Evolutionary conservation across 2,888 invertebrate species (phyloP).

Genomic region (Iselma pallidipennis): DNA sequence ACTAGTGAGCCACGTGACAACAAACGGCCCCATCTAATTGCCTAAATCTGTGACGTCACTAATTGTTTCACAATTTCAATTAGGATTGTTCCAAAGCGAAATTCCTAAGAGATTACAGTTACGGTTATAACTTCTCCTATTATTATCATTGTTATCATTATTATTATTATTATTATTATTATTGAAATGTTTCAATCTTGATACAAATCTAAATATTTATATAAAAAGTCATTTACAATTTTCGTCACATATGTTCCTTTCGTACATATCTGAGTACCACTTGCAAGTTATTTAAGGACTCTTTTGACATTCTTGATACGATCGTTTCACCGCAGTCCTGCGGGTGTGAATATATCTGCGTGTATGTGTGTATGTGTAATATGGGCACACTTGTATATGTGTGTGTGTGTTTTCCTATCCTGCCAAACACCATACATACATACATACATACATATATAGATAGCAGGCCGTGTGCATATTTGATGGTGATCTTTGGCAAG

Average conservation of each 20-base stretch:
- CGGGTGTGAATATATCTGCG: not conserved
- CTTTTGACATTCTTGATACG: conserved; percentile 27
- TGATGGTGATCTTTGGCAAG: conserved; percentile 55
- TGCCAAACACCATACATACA: conserved; percentile 2
- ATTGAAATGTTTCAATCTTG: not conserved
- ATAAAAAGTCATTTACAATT: conserved; percentile 7
- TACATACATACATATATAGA: conserved; percentile 40
- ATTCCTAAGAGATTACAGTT: conserved; percentile 14
- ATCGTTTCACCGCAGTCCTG: conserved; percentile 27
- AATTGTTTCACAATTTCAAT: conserved; percentile 32
- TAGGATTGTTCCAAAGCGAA: conserved; percentile 19
- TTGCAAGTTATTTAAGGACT: conserved; percentile 23
- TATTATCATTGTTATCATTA: too few relatives aligned
- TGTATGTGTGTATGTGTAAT: not conserved
- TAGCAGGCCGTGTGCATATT: conserved; percentile 49
- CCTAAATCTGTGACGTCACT: conserved; percentile 34
- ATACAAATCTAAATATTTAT: not conserved
- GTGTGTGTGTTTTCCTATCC: not conserved
- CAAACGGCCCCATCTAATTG: conserved; percentile 28
- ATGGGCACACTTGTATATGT: too few relatives aligned
- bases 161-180: too few relatives aligned
- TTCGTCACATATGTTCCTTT: conserved; percentile 13
- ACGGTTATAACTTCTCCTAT: not conserved
- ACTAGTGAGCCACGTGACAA: conserved; percentile 28
- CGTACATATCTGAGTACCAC: conserved; percentile 11